Evolutionary conservation across 2,888 invertebrate genomes (phyloP), one percentile per base, ranked within the genome.

Genomic region (Drosophila rubida): DNA sequence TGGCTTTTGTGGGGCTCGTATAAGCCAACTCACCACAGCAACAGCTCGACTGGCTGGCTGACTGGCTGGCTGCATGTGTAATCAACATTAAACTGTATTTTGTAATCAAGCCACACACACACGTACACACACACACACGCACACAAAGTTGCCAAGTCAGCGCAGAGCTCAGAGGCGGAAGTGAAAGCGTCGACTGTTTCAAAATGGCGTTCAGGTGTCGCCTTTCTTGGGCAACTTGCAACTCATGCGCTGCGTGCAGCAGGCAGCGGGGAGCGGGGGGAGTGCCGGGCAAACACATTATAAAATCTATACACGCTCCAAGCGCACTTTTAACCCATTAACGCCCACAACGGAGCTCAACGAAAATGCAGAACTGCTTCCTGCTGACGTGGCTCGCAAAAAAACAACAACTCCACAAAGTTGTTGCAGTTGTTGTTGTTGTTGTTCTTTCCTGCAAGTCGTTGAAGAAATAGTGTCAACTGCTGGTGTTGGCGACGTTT

Each of bases 291-390:
- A 83, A 80, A 84, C 80, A 82, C 82, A 84, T 84, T 84, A 87
- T 70, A 76, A 82, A 84, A 87, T 84, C 84, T 84, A 87, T 87
- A 84, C 83, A 84, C 76, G 84, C 78, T 79, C 75, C 67, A 72
- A 81, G 85, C 87, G 85, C 87, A 84, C 84, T 84, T 85, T 84
- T 84, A 84, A 84, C 87, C 87, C 84, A 87, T 84, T 84, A 84
- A 87, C 85, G 87, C 87, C 78, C 80, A 65, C 61, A 78, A 78
- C 54, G 46, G n/a, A n/a, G 50, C 44, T 53, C 57, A 32, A 67
- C 35, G 30, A 46, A 30, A 58, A 59, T 48, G 50, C 50, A 51
- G 55, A 71, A 61, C 58, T 59, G 62, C 67, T 78, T 77, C 69
- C 65, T 75, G 75, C 71, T 74, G 77, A 71, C 68, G 71, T 65